phyloP scores from a whole-genome alignment of 2,888 invertebrate genomes.

The Panopea generosa region DNA sequence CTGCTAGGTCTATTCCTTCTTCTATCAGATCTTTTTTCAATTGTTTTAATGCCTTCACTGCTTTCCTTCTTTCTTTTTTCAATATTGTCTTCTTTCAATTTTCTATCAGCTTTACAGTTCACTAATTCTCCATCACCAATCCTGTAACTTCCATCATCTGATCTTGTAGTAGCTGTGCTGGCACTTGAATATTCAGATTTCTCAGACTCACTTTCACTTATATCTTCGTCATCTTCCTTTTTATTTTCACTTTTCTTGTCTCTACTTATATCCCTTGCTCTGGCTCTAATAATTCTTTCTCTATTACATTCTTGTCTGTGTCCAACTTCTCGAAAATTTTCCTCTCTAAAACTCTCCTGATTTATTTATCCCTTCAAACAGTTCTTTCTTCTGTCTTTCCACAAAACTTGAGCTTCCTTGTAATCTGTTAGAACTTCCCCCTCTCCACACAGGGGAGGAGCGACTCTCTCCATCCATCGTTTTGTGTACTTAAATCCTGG shows the following conservation, averaged over 20 bases:
- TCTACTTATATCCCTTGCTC: slow-evolving; percentile 5
- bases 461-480: slow-evolving; percentile 33
- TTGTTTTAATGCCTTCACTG: background rate
- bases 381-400: background rate
- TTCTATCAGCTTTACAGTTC: background rate
- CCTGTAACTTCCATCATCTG: slow-evolving; percentile 7
- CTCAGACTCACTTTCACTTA: too few species aligned
- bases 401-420: slow-evolving; percentile 22
- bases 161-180: too few species aligned
- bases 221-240: background rate
- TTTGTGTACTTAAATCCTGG: slow-evolving; percentile 3
- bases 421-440: slow-evolving; percentile 9
- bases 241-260: background rate
- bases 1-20: too few species aligned
- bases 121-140: background rate
- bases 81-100: background rate
- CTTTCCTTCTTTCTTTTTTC: background rate
- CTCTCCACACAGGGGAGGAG: slow-evolving; percentile 22
- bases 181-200: too few species aligned
- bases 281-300: slow-evolving; percentile 3
- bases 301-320: background rate
- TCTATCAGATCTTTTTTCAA: background rate
- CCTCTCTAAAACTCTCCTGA: background rate
- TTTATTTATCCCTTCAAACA: background rate
- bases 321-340: background rate